Evolutionary conservation across 2,888 invertebrate genomes (phyloP).

Genomic region (Xylophagus ater): DNA sequence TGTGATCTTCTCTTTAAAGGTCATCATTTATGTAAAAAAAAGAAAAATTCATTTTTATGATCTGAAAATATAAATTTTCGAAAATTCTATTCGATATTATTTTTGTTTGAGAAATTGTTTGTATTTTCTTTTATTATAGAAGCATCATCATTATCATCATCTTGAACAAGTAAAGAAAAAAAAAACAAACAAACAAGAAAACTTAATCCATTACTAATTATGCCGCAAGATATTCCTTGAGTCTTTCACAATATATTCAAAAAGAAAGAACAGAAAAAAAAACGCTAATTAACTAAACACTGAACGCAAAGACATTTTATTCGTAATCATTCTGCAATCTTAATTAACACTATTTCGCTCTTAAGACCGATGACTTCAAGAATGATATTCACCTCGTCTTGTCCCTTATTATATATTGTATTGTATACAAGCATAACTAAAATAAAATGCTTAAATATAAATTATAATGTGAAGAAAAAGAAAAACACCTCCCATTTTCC

Average conservation of each 20-base stretch:
- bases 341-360: slow-evolving; percentile 12
- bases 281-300: slow-evolving; percentile 13
- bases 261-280: too few species aligned
- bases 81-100: not conserved
- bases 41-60: too few species aligned
- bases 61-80: too few species aligned
- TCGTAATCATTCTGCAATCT: slow-evolving; percentile 14
- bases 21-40: too few species aligned
- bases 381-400: too few species aligned
- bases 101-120: not conserved
- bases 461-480: too few species aligned
- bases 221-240: slow-evolving; percentile 6
- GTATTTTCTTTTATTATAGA: not conserved
- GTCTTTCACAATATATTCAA: too few species aligned
- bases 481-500: slow-evolving; percentile 12
- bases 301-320: slow-evolving; percentile 10
- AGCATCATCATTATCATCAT: not conserved
- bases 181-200: slow-evolving; percentile 1
- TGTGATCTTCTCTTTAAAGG: too few species aligned
- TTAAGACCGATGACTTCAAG: too few species aligned
- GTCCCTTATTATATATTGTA: too few species aligned
- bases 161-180: not conserved
- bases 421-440: too few species aligned
- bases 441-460: too few species aligned
- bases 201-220: slow-evolving; percentile 9